Evolutionary conservation across 1,140 invertebrate species (phyloP), one percentile per base, ranked within the genome.

Genomic region (Bombus ignitus): DNA sequence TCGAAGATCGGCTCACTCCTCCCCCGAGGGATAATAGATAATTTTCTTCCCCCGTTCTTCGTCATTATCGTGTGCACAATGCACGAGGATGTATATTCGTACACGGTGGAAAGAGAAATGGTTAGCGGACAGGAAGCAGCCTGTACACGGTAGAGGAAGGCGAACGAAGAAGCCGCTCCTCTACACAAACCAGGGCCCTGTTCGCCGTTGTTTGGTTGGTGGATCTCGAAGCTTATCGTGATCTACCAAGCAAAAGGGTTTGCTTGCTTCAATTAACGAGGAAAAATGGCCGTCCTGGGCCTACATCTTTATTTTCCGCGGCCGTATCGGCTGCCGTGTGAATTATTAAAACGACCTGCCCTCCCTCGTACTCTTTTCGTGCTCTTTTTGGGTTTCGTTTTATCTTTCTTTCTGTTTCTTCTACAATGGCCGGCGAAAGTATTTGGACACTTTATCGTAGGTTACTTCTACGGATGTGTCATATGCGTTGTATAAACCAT

Each of bases 201-300:
- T 62, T 53, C 53, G 44, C 65, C n/a, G 81, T 83, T 82, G 85
- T 88, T 90, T 80, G 88, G 88, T 74, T 85, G 88, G 87, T 81
- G 78, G 81, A 70, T 81, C 83, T 78, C 73, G 68, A n/a, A 74
- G 86, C 88, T 91, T 91, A 91, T 91, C 90, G 81, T 85, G 84
- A 91, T 91, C 90, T 85, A 78, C 68, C 85, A 83, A 88, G 88
- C 81, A 87, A 90, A 91, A 78, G 87, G 83, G 57, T 81, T 88
- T 74, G 78, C 81, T 91, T 91, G 84, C 86, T 85, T 89, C 88
- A 91, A 91, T 91, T 91, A 91, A 88, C 90, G 74, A 83, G 88
- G 81, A 87, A 91, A 89, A 91, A 91, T 91, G 86, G 84, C 68
- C 72, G 79, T 66, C 42, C 72, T 3, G 68, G 28, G 88, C 57